Evolutionary conservation across 2,888 invertebrate genomes (phyloP), one percentile per base, ranked within the genome.

Genomic region (Poecilus cupreus): DNA sequence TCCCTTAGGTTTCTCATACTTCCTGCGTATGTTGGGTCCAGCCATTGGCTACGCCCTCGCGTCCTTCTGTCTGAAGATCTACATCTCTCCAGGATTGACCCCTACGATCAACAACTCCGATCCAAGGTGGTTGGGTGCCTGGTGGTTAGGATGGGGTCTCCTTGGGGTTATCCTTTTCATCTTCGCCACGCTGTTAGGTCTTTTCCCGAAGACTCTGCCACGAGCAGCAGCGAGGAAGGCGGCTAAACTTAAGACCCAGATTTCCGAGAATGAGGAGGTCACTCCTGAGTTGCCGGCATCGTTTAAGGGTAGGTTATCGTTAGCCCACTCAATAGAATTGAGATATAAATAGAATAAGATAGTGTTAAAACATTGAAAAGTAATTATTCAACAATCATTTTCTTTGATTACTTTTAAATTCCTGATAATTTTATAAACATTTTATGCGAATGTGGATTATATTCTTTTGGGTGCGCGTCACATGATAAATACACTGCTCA

Each of bases 91-190:
- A 1, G 89, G 90, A 6, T 86, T 94, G 81, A 93, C 92, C 49
- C 94, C 93, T 3, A 92, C 92, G 0, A 93, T 95, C 82, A 91
- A 90, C 16, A 92, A 91, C 82, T 90, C 90, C 79, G 94, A 95
- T 89, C 94, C 95, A 0, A 90, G 94, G 83, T 96, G 95, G 95
- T 88, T 95, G 54, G 95, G 95, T 0, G 95, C 95, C n/a, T 95
- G 95, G 95, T 96, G 95, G 95, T 86, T 95, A 60, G 95, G 94
- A 0, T 94, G 94, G 93, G 89, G 94, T 20, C 90, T 94, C 13
- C 88, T 94, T 51, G 93, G 92, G 11, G 87, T 90, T 0, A 87
- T 93, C 1, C 89, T 94, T 16, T 89, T 93, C 51, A 82, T 93
- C 5, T 91, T 93, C 8, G 92, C 93, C 0, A 90, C 92, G 11